phyloP scores from a whole-genome alignment of 2,113 vertebrate genomes.

The Hippocampus mohnikei region DNA sequence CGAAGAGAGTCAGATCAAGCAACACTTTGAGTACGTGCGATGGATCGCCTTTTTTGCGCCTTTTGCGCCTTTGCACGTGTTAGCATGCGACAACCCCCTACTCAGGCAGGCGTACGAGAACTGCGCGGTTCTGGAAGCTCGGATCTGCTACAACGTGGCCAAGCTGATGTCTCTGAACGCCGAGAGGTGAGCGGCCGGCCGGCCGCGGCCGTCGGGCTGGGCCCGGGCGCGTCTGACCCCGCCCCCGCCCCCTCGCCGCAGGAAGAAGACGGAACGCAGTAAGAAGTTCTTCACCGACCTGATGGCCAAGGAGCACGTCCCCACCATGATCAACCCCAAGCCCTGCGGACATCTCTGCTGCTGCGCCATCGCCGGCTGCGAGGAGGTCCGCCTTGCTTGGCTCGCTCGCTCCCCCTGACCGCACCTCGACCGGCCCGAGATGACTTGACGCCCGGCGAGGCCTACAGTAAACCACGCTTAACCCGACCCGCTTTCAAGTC shows the following conservation, averaged over 20 bases:
- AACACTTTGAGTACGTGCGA: conserved; percentile 90
- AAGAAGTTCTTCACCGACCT: conserved; percentile 89
- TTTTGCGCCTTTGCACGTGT: not conserved
- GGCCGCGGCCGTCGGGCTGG: too few relatives aligned
- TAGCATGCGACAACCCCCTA: not conserved
- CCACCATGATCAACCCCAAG: conserved; percentile 92
- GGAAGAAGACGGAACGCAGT: conserved; percentile 91
- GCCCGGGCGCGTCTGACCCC: too few relatives aligned
- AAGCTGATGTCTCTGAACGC: conserved; percentile 87
- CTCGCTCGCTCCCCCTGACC: too few relatives aligned
- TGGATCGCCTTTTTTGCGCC: too few relatives aligned
- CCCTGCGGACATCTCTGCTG: conserved; percentile 97
- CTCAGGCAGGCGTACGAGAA: conserved; percentile 87
- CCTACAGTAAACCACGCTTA: too few relatives aligned
- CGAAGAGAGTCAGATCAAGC: conserved; percentile 87
- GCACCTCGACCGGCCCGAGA: too few relatives aligned
- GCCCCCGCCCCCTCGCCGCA: conserved; percentile 52
- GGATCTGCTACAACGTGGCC: conserved; percentile 92
- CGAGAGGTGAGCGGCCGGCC: conserved; percentile 78
- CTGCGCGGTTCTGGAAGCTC: conserved; percentile 86
- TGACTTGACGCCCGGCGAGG: too few relatives aligned
- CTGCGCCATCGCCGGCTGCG: conserved; percentile 88
- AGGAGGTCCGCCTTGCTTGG: conserved; percentile 74
- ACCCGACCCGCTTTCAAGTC: too few relatives aligned
- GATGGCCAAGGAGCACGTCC: conserved; percentile 74